Evolutionary conservation across 2,888 invertebrate genomes (phyloP).

Genomic region (Ectemnius cavifrons): DNA sequence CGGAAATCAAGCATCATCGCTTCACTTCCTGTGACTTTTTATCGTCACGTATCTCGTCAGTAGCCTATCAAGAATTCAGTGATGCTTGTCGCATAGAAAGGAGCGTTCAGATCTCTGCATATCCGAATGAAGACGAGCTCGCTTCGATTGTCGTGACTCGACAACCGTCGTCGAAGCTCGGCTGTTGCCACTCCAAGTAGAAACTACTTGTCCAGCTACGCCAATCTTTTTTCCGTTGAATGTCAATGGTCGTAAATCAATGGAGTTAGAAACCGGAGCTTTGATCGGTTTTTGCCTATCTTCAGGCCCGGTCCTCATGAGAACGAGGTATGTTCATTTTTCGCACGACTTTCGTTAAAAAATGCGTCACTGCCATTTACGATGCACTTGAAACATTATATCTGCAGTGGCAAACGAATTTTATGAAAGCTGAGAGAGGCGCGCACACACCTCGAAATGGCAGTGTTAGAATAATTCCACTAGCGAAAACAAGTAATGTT

Average conservation of each 20-base stretch:
- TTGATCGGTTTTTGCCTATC: constrained; percentile 70
- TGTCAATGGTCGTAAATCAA: constrained; percentile 23
- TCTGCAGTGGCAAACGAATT: too few relatives aligned
- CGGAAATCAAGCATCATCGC: background rate
- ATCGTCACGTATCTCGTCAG: background rate
- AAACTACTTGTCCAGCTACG: background rate
- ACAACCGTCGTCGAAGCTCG: constrained; percentile 48
- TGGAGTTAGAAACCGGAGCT: constrained; percentile 72
- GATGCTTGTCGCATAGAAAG: background rate
- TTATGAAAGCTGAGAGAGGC: too few relatives aligned
- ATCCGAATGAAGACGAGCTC: constrained; percentile 30
- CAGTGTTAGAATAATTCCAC: too few relatives aligned
- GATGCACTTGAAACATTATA: too few relatives aligned
- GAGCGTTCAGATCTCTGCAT: too few relatives aligned
- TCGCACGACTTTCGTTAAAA: background rate
- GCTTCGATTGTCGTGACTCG: constrained; percentile 45
- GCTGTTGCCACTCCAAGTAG: background rate
- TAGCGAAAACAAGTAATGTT: too few relatives aligned
- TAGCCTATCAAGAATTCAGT: background rate
- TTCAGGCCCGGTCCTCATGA: constrained; percentile 59
- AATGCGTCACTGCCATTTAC: too few relatives aligned
- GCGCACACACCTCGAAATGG: too few relatives aligned
- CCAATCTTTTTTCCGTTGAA: too few relatives aligned
- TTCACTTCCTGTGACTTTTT: background rate
- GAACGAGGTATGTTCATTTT: constrained; percentile 65